Evolutionary conservation across 2,113 vertebrate species (phyloP).

Genomic region (Brachyistius frenatus): DNA sequence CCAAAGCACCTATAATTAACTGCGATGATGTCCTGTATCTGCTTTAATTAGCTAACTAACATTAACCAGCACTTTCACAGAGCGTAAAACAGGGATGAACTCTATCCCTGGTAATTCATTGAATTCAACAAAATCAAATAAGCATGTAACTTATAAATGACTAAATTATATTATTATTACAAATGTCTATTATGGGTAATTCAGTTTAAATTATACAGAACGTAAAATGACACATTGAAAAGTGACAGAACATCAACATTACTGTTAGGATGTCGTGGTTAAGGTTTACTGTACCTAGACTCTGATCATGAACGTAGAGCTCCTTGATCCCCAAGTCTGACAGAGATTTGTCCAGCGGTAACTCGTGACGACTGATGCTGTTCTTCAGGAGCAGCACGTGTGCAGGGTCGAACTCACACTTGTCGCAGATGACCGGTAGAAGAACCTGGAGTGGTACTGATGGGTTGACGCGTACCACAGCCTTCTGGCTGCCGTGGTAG

Average conservation of each 20-base stretch:
- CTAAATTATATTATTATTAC: background rate
- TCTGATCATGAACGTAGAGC: constrained; percentile 92
- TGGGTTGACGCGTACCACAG: constrained; percentile 94
- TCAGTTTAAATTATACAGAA: background rate
- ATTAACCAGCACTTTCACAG: background rate
- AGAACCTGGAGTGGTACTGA: constrained; percentile 88
- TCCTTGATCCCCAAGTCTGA: constrained; percentile 92
- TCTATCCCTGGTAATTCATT: too few relatives aligned
- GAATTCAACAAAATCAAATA: too few relatives aligned
- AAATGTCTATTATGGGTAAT: too few relatives aligned
- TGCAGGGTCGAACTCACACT: constrained; percentile 92
- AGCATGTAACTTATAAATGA: too few relatives aligned
- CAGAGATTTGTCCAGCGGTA: constrained; percentile 91
- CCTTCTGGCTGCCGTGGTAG: constrained; percentile 93
- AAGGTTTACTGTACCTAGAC: constrained; percentile 86
- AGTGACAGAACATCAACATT: too few relatives aligned
- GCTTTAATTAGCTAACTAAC: background rate
- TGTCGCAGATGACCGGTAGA: constrained; percentile 93
- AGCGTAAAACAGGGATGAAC: background rate
- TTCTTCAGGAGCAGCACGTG: constrained; percentile 91
- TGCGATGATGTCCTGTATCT: background rate
- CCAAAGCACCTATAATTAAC: constrained; percentile 5
- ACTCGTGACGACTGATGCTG: constrained; percentile 85
- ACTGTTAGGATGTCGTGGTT: background rate
- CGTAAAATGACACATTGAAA: background rate